Conservation (phyloP, 2,888 invertebrate genomes). For the Plagiodera versicolora region DNA sequence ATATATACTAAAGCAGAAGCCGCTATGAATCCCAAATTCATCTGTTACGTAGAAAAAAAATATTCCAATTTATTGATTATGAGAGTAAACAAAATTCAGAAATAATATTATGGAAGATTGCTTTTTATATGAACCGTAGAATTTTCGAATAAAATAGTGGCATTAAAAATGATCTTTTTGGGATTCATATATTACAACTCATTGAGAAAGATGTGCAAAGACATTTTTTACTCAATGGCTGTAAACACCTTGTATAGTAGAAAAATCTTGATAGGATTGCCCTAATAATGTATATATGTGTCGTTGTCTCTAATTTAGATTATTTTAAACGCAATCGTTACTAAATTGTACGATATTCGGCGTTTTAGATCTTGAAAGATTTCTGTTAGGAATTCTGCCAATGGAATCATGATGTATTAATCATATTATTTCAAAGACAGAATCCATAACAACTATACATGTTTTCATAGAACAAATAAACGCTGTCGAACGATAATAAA, state of each 20-base stretch:
- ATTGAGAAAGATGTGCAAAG: constrained; percentile 14
- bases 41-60: constrained; percentile 3
- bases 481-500: constrained; percentile 24
- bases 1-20: constrained; percentile 51
- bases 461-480: constrained; percentile 16
- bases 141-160: neutral
- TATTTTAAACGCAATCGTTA: constrained; percentile 43
- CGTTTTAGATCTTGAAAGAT: constrained; percentile 39
- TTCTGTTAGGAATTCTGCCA: constrained; percentile 16
- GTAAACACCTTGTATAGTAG: constrained; percentile 22
- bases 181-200: constrained; percentile 18
- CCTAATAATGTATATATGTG: constrained; percentile 47
- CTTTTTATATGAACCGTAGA: neutral
- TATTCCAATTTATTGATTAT: too few relatives aligned
- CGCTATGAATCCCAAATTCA: constrained; percentile 24
- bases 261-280: constrained; percentile 18
- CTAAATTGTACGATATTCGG: constrained; percentile 46
- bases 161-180: constrained; percentile 13
- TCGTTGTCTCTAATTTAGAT: constrained; percentile 55
- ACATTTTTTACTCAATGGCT: constrained; percentile 21
- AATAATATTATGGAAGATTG: too few relatives aligned
- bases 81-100: too few relatives aligned
- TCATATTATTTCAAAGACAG: neutral
- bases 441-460: constrained; percentile 16
- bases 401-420: neutral